phyloP scores from a whole-genome alignment of 2,888 invertebrate species.

The Athalia circularis region DNA sequence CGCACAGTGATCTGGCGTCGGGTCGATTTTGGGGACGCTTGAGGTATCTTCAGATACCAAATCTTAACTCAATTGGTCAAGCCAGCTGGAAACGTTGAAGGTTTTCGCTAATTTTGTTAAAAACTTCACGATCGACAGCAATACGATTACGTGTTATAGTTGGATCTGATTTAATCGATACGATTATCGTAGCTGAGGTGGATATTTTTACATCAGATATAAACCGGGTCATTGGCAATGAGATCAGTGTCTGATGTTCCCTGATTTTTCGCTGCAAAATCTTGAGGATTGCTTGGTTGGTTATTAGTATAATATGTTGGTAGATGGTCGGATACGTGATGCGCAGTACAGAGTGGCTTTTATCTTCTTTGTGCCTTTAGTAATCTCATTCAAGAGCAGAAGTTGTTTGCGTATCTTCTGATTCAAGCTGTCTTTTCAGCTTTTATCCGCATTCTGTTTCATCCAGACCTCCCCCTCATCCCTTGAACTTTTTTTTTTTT shows the following conservation, averaged over 20 bases:
- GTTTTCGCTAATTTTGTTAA: no score
- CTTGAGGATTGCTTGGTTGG: neutral
- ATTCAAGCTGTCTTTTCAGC: conserved; percentile 27
- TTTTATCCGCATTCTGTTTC: conserved; percentile 33
- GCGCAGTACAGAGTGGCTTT: conserved; percentile 28
- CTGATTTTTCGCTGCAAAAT: neutral
- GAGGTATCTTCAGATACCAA: neutral
- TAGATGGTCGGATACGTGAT: conserved; percentile 24
- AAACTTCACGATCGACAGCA: no score
- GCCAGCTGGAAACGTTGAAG: no score
- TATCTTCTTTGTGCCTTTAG: conserved; percentile 37
- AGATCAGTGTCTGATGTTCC: conserved; percentile 23
- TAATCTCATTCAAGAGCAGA: conserved; percentile 43
- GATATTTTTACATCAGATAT: conserved; percentile 15
- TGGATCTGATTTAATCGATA: conserved; percentile 4
- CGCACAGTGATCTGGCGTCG: neutral
- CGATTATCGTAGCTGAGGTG: neutral
- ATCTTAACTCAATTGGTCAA: neutral
- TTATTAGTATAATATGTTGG: neutral
- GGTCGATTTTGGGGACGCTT: neutral
- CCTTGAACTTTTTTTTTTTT: no score
- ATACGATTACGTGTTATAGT: no score
- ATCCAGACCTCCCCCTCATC: neutral
- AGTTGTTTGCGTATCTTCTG: conserved; percentile 41
- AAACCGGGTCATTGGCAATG: conserved; percentile 20